Conservation (phyloP, 2,888 invertebrate genomes). For the Linnaemya vulpina region DNA sequence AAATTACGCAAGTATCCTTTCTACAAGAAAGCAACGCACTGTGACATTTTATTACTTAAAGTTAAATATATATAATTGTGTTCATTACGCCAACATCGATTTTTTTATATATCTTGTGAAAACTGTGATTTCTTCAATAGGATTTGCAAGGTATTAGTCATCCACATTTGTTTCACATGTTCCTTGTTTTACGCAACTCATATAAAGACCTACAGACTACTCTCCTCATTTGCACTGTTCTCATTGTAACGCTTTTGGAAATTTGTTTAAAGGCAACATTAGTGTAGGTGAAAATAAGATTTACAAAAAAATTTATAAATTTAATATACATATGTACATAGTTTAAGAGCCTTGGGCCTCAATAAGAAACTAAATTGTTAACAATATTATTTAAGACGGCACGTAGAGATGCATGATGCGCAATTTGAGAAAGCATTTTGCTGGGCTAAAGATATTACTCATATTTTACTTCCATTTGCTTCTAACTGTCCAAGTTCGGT, state of each 20-base stretch:
- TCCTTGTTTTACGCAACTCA: conserved; percentile 17
- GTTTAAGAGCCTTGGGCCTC: no score
- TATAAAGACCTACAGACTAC: background rate
- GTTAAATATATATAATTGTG: conserved; percentile 4
- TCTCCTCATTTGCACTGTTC: conserved; percentile 31
- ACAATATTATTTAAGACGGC: no score
- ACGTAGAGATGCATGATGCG: no score
- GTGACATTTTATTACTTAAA: background rate
- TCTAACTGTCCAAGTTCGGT: no score
- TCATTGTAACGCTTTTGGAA: background rate
- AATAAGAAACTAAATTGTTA: no score
- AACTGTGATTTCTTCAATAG: conserved; percentile 19
- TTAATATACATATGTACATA: no score
- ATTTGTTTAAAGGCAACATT: conserved; percentile 43
- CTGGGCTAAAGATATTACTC: no score
- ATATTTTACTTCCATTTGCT: no score
- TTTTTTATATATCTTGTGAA: conserved; percentile 1
- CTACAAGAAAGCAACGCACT: background rate
- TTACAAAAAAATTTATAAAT: no score
- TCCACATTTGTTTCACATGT: conserved; percentile 4
- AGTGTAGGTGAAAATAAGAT: no score
- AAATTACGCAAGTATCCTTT: conserved; percentile 57
- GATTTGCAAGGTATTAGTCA: conserved; percentile 63
- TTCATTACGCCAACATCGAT: conserved; percentile 11
- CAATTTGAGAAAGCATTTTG: no score